These are phyloP conservation scores for Cotesia vestalis DNA, from an alignment of 1,140 invertebrate genomes.

Conservation along the genomic window DNA sequence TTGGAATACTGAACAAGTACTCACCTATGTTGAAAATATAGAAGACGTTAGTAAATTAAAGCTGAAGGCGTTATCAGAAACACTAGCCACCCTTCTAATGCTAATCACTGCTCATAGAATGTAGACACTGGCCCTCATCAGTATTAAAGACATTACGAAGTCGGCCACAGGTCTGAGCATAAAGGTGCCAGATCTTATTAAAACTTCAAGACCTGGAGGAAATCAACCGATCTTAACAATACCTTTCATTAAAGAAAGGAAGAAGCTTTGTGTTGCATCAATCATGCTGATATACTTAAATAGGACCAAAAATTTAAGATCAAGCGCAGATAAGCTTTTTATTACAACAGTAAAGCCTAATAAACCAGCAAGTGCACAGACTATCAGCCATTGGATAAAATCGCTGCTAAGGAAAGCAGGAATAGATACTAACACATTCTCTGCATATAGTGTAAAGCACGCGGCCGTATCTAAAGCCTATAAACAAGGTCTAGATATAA, in stretches of 20 bases:
- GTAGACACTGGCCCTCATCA: conserved; percentile 27
- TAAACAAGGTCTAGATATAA: neutral
- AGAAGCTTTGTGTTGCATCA: conserved; percentile 26
- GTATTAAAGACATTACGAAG: conserved; percentile 13
- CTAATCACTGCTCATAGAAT: conserved; percentile 17
- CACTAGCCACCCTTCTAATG: no score
- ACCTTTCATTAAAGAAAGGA: conserved; percentile 22
- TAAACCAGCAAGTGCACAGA: neutral
- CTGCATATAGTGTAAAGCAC: conserved; percentile 10
- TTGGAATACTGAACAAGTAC: no score
- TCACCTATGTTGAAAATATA: no score
- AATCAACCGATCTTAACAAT: conserved; percentile 13
- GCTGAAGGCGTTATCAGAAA: no score
- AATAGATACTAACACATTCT: conserved; percentile 4
- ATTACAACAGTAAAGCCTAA: neutral
- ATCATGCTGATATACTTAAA: conserved; percentile 6
- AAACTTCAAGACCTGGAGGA: conserved; percentile 27
- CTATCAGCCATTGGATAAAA: conserved; percentile 12
- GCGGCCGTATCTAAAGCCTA: neutral
- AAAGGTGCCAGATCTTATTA: conserved; percentile 22
- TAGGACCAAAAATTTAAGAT: neutral
- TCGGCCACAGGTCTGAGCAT: neutral
- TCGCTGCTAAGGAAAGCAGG: conserved; percentile 8
- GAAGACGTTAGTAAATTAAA: no score
- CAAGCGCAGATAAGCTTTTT: neutral